Base-by-base conservation (phyloP, 2,888 invertebrate genomes). In the Oxystoma pomonae region DNA sequence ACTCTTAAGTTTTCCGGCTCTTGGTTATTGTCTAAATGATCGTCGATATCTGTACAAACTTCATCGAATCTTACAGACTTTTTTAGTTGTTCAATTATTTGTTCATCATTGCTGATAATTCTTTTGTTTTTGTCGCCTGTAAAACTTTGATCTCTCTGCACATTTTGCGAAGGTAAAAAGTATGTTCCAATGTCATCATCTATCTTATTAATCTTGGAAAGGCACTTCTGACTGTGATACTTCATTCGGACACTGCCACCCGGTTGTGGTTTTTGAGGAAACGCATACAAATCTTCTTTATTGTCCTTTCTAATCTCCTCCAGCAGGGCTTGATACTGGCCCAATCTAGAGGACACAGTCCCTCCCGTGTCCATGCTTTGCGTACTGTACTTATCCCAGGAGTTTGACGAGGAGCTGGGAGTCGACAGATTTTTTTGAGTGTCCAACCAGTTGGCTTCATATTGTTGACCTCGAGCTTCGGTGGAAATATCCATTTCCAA, bases 371-470 rank as follows among this genome's bases (percentile, higher is more conserved):
- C 73, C 49, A 65, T 64, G 61, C 71, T 73, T 61, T 71, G 76
- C 16, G 71, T 69, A 59, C 74, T 76, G 63, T 76, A 78, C 65
- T 74, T 75, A 50, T 77, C 77, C 76, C 76, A 77, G 2, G 75
- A 75, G 62, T 75, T 78, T 2, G 75, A 70, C 21, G 74, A 68
- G 75, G 82, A 73, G 76, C 81, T 75, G 50, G 69, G 65, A 53
- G 77, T 80, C 61, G 82, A 82, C 58, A 86, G 79, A 75, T 84
- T 85, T 66, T 82, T 81, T 68, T 84, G 83, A n/a, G 90, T 86
- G 74, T 91, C 90, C 67, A 89, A 84, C 93, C 93, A 93, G 76
- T 91, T 93, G 35, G 92, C 92, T 73, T 92, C 92, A 78, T 93
- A 93, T 57, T 91, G 85, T 58, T 90, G 84, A 70, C 87, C 87